Percentiles rank a stretch among this genome's conserved stretches.
phyloP scores from a whole-genome alignment of 2,113 vertebrate species.

The Seriola dumerili region DNA sequence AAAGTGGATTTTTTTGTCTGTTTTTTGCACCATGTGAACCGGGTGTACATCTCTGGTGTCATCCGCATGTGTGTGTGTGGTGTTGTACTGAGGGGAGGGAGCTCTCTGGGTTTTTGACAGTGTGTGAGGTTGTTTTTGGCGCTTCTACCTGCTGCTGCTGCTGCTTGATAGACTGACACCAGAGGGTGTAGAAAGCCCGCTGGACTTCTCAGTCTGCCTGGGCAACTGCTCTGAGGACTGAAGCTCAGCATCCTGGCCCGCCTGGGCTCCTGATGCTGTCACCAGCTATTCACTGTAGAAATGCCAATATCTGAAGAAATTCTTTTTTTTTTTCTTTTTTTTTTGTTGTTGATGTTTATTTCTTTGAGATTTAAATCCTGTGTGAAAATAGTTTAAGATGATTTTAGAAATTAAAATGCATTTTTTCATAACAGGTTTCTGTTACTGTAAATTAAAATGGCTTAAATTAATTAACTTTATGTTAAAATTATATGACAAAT shows the following conservation, averaged over 20 bases:
- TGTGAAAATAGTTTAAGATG: conserved; percentile 77
- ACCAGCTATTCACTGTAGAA: conserved; percentile 97
- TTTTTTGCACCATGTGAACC: conserved; percentile 67
- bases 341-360: conserved; percentile 60
- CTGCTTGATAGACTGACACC: conserved; percentile 74
- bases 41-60: conserved; percentile 51
- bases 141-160: conserved; percentile 62
- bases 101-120: conserved; percentile 46
- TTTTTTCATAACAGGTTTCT: conserved; percentile 76
- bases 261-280: conserved; percentile 89
- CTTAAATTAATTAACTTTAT: neutral
- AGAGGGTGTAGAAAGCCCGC: conserved; percentile 49
- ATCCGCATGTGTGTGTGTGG: conserved; percentile 14
- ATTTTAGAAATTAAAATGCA: conserved; percentile 83
- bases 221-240: conserved; percentile 52
- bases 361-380: conserved; percentile 80
- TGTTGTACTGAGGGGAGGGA: conserved; percentile 34
- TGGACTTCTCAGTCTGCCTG: conserved; percentile 38
- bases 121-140: conserved; percentile 53
- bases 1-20: conserved; percentile 54
- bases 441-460: conserved; percentile 52
- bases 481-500: neutral
- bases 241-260: conserved; percentile 51
- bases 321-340: conserved; percentile 75
- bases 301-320: conserved; percentile 92